Evolutionary conservation across 2,888 invertebrate species (phyloP), one percentile per base, ranked within the genome.

Genomic region (Drosophila rellima): DNA sequence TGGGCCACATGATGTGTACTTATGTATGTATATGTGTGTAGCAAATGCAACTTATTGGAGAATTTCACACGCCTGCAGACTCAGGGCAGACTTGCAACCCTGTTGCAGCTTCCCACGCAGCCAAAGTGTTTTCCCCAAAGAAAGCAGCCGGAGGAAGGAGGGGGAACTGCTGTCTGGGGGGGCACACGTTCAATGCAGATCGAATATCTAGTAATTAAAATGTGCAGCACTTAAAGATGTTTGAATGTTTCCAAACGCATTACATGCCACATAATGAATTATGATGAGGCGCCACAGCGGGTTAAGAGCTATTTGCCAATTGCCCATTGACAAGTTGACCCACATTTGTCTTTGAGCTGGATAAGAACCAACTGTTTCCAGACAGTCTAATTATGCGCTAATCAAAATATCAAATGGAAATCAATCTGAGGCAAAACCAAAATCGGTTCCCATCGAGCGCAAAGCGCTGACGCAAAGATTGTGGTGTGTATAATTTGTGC

Each of bases 61-160:
- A 78, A 75, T 80, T 84, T 83, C 86, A 86, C 83, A 84, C 87
- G 87, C 83, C 70, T 70, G 82, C 86, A 77, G 74, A 57, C 23
- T 42, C 45, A 54, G 39, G 56, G 70, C 51, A 62, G 10, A 54
- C 39, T 44, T 56, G 18, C 60, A 69, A 61, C 78, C 63, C 78
- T 69, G 60, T 29, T 29, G 48, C 80, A 77, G 70, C 83, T 83
- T 83, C 83, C 83, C 83, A 83, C 83, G 83, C 87, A 72, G 69
- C 61, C 15, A 45, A 73, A 67, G 18, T 47, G 57, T 51, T 72
- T 51, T 54, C 18, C 20, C 20, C 54, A 42, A 47, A 33, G 8
- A 50, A 11, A 7, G 15, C 10, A 52, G 17, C 39, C 4, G 18
- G 18, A 45, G 13, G 3, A 13, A 15, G 13, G 18, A 5, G 4